Base-by-base conservation (phyloP, 64 coral and sea anemone genomes). In the Dendrophyllia cribrosa region DNA sequence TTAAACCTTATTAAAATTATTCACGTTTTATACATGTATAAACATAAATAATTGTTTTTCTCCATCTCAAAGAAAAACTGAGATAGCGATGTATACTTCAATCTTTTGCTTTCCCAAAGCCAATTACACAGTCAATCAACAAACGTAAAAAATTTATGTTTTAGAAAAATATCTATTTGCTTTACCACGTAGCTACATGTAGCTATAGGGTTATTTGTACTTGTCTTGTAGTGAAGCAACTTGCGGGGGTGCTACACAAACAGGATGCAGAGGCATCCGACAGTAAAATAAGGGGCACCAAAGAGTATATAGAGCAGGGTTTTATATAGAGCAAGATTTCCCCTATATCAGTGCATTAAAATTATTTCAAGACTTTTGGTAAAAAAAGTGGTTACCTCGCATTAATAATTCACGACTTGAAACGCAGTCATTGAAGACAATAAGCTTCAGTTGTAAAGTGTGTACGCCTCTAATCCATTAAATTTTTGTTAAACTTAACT, bases 371-470 rank as follows among this genome's bases (percentile, higher is more conserved):
- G 60, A 64, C 34, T 83, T 65, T 17, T 6, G 59, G 17, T 48
- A 81, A 61, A 20, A 60, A 83, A 83, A 34, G 43, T 83, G 60
- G 79, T 83, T 58, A 83, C 61, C 26, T 83, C 14, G 47, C 19
- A 83, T 83, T 47, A 83, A 83, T 83, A 44, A 83, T 83, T 83
- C 24, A 83, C 60, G 7, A 20, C 60, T 50, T 66, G 51, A 65
- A 64, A 83, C 53, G 79, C 43, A 21, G 17, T 83, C 79, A 59
- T 14, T 83, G 9, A 53, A 83, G 79, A 83, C 59, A 83, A 83
- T 64, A 44, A 46, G 17, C 15, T 43, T 66, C 3, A 46, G 25
- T 15, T 14, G 15, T 74, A 16, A 56, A 9, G 26, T 83, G 7
- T 60, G 13, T 43, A 60, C 14, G 0, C 25, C 26, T 66, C 15